Base-by-base conservation (phyloP, 2,797 vertebrate species). In the Pangasius krempfi region DNA sequence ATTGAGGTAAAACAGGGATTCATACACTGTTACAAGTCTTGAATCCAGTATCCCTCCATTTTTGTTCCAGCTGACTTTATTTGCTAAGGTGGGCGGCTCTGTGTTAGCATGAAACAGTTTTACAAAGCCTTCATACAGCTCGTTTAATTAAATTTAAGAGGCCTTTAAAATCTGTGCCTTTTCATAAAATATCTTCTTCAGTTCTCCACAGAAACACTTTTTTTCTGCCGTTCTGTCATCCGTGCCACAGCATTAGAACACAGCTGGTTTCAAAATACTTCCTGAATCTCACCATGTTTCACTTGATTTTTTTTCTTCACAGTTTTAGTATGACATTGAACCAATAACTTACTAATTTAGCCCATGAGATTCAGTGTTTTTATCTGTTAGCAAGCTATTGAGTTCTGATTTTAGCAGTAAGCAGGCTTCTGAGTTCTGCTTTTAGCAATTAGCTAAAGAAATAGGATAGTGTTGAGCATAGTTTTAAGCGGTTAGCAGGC, bases 111-210 rank as follows among this genome's bases (percentile, higher is more conserved):
- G 66, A 56, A 73, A 73, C 25, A 9, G 10, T 68, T 85, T 82
- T 86, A 64, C 44, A 89, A 80, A 81, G 47, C 75, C 13, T n/a
- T 72, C 50, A 73, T 40, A 64, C 22, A 14, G 18, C 14, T 60
- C 60, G 18, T 66, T 86, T 84, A 79, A 89, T 88, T 91, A 91
- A 40, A 1, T 60, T 52, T 84, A 85, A 85, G 86, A 86, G 81
- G 58, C 50, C 27, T 78, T 62, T 78, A 68, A 88, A 86, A 33
- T 79, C 50, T 4, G 16, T 12, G 37, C 54, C 27, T 68, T 85
- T 84, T 73, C 56, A 64, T 82, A 37, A 58, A 89, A 72, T 44
- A 85, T 54, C 56, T 33, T 54, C 66, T 13, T 30, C 47, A 44
- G 33, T 22, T 30, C 47, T 52, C 44, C 27, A 66, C 47, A 56